Conservation (phyloP, 2,888 invertebrate species). For the Polyploca ridens region DNA sequence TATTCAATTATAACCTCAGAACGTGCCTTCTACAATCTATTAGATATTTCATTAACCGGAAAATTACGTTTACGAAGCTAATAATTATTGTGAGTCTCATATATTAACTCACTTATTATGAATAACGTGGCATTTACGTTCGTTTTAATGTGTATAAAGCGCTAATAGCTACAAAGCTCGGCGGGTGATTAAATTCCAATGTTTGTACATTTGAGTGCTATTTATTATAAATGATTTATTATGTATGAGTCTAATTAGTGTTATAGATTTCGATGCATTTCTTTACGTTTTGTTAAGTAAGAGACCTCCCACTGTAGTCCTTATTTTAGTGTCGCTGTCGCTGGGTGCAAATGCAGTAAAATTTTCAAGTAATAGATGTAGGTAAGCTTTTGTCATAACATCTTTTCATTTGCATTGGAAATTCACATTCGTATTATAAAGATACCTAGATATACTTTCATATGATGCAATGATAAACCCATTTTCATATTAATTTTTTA, state of each 20-base stretch:
- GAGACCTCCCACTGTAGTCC: not conserved
- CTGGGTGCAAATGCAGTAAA: no score
- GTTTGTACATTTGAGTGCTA: conserved; percentile 9
- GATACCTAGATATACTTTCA: no score
- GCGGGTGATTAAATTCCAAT: conserved; percentile 9
- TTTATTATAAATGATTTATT: not conserved
- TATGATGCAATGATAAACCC: no score
- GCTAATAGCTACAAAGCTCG: conserved; percentile 6
- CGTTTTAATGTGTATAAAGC: conserved; percentile 17
- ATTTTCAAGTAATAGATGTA: no score
- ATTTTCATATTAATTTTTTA: no score
- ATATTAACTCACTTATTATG: conserved; percentile 22
- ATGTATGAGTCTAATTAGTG: not conserved
- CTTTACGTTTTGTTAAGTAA: not conserved
- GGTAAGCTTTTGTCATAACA: no score
- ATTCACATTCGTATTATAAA: no score
- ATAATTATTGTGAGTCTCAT: conserved; percentile 14
- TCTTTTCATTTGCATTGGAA: no score
- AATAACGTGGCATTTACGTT: conserved; percentile 21
- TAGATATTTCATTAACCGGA: conserved; percentile 47
- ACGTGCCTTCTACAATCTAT: conserved; percentile 37
- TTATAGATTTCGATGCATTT: not conserved
- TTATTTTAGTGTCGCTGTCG: not conserved
- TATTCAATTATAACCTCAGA: conserved; percentile 20
- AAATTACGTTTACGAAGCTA: conserved; percentile 39